Percentiles rank a stretch among this genome's conserved stretches.
These are phyloP conservation scores for Bombus superbus DNA, from an alignment of 1,140 invertebrate species.

Conservation along the genomic window DNA sequence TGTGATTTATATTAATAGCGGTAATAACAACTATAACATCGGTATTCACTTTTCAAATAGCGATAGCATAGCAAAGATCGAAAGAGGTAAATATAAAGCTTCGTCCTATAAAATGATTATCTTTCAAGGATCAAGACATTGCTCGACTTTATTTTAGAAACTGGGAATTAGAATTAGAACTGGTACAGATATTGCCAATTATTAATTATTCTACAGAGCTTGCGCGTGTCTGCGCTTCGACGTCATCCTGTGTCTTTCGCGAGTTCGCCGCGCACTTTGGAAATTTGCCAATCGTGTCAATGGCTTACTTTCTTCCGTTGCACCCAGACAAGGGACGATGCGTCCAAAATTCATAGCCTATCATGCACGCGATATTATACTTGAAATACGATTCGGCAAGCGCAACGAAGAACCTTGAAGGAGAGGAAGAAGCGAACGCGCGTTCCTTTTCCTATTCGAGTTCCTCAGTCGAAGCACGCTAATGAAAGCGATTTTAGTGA, in stretches of 20 bases:
- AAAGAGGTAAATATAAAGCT: too few species aligned
- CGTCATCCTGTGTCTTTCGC: neutral
- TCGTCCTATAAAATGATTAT: neutral
- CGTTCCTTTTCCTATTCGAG: constrained; percentile 36
- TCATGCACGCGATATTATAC: neutral
- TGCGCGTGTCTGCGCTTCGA: neutral
- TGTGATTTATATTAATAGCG: too few species aligned
- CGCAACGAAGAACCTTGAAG: neutral
- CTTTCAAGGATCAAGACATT: neutral
- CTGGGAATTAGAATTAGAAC: neutral
- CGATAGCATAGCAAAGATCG: too few species aligned
- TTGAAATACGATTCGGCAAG: constrained; percentile 19
- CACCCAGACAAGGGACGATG: neutral
- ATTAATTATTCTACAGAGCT: neutral
- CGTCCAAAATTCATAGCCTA: constrained; percentile 40
- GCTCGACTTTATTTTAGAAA: neutral
- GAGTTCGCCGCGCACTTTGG: neutral
- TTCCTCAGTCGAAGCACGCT: constrained; percentile 51
- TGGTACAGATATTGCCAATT: neutral
- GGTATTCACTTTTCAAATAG: too few species aligned
- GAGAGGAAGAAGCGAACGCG: neutral
- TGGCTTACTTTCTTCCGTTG: constrained; percentile 37
- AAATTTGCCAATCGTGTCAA: constrained; percentile 21
- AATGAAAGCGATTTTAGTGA: constrained; percentile 63
- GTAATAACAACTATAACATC: too few species aligned